Base-by-base conservation (phyloP, 2,113 vertebrate species). In the Microtus montanus region DNA sequence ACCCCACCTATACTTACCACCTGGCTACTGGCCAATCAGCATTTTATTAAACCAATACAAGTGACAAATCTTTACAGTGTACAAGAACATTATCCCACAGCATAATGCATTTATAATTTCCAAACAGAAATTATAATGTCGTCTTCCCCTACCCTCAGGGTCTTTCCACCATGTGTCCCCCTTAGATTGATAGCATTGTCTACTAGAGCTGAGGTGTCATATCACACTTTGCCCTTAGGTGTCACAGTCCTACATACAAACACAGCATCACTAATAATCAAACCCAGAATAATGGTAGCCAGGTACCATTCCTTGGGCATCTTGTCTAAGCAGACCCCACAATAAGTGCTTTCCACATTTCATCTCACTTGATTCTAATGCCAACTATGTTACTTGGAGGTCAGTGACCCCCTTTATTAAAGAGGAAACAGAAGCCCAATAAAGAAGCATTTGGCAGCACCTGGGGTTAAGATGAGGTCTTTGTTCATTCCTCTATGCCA, bases 131-230 rank as follows among this genome's bases (percentile, higher is more conserved):
- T 75, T 30, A 74, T 54, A 58, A 33, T 47, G 19, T 38, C 30
- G 24, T 85, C 41, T 52, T 61, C 13, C 63, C 47, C 54, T 70
- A 44, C 4, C 47, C n/a, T 52, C n/a, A 20, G 8, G 11, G 26
- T n/a, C 63, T 87, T 90, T 79, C 68, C 26, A 44, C 66, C 47
- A 3, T 10, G 26, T 2, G 47, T 64, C 41, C 28, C 3, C 75
- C 41, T 30, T 19, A 13, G 38, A 10, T 75, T 73, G 71, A 38
- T 12, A 73, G n/a, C 20, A 3, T 10, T n/a, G 63, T 52, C 74
- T 87, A n/a, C 24, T 82, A 73, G 90, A 91, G 79, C 92, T 91
- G 84, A 71, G 71, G 4, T 88, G 68, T 80, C 90, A 4, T 96
- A 68, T 73, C 63, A 87, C 33, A 63, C 35, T 93, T 77, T 24